phyloP scores from a whole-genome alignment of 1,140 invertebrate genomes.

The Aphaenogaster floridana region DNA sequence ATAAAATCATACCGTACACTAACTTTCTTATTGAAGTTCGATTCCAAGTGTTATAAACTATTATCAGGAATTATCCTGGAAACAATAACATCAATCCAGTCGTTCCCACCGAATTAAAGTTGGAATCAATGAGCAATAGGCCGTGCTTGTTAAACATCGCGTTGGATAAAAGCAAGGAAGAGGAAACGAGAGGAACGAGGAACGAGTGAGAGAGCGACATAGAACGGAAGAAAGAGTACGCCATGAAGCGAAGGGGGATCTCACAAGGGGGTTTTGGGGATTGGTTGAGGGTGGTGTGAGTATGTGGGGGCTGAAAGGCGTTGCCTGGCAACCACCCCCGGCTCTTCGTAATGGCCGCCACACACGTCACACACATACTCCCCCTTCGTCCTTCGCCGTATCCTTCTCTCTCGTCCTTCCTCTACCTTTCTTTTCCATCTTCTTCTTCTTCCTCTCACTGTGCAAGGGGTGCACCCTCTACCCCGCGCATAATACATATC shows the following conservation, averaged over 20 bases:
- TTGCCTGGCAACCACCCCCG: conserved; percentile 86
- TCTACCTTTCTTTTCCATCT: conserved; percentile 26
- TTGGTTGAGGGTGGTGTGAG: conserved; percentile 85
- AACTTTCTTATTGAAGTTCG: background rate
- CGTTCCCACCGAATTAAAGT: conserved; percentile 66
- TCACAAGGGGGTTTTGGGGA: conserved; percentile 77
- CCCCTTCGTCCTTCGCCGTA: conserved; percentile 71
- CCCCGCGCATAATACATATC: conserved; percentile 79
- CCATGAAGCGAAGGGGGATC: conserved; percentile 63
- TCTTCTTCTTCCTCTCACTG: conserved; percentile 41
- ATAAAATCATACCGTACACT: background rate
- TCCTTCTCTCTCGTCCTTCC: conserved; percentile 54
- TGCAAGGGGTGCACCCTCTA: conserved; percentile 54
- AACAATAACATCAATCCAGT: conserved; percentile 16
- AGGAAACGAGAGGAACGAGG: conserved; percentile 58
- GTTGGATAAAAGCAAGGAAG: conserved; percentile 61
- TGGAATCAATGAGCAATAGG: conserved; percentile 79
- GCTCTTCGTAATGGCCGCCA: conserved; percentile 85
- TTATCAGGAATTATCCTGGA: background rate
- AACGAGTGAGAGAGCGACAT: conserved; percentile 55
- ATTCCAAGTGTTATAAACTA: background rate
- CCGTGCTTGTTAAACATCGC: conserved; percentile 81
- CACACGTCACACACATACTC: conserved; percentile 85
- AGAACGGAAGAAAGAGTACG: conserved; percentile 75
- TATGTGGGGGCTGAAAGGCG: conserved; percentile 86